Conservation (phyloP, 1,140 invertebrate species). For the Sesamia nonagrioides region DNA sequence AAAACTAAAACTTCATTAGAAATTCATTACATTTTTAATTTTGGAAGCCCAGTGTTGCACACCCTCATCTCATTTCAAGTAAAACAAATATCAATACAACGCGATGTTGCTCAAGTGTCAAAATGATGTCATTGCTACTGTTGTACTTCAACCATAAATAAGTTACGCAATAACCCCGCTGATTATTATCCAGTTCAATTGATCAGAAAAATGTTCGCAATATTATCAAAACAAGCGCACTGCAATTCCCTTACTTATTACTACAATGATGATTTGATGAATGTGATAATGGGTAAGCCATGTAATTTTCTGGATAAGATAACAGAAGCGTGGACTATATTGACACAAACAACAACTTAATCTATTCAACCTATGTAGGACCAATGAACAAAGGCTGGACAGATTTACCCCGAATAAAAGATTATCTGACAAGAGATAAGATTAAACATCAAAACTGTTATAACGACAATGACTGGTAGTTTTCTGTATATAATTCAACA, state of each 20-base stretch:
- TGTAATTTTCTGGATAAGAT: constrained; percentile 22
- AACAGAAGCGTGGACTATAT: background rate
- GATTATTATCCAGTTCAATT: background rate
- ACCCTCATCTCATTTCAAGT: too few species aligned
- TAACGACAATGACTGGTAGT: too few species aligned
- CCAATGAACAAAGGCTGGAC: background rate
- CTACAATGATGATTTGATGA: background rate
- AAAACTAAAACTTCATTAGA: too few species aligned
- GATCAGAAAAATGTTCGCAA: background rate
- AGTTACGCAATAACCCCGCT: too few species aligned
- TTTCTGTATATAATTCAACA: too few species aligned
- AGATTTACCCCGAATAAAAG: background rate
- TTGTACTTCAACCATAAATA: too few species aligned
- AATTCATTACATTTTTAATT: too few species aligned
- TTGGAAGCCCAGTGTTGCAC: too few species aligned
- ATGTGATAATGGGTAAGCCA: background rate
- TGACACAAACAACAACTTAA: background rate
- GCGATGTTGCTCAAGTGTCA: too few species aligned
- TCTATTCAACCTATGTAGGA: background rate
- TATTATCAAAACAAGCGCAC: background rate
- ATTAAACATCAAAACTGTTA: too few species aligned
- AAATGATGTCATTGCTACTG: too few species aligned
- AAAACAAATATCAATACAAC: too few species aligned
- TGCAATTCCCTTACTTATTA: background rate
- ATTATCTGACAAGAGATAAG: background rate